Evolutionary conservation across 2,888 invertebrate genomes (phyloP), one percentile per base, ranked within the genome.

Genomic region (Eristalis pertinax): DNA sequence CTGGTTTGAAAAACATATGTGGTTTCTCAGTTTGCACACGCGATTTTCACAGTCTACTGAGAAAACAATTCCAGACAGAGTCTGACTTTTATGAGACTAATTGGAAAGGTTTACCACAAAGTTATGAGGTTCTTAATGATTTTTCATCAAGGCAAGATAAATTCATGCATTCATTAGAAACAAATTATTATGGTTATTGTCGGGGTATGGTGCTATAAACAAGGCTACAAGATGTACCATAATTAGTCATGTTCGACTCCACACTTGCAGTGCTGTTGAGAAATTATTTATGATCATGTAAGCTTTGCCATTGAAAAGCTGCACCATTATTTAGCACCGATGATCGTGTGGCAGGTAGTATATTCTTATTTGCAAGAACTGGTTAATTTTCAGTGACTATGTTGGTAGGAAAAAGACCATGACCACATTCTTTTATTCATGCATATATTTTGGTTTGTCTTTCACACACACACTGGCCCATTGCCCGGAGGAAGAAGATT

Each of bases 41-140:
- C 88, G 81, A 88, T 84, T 84, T 80, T 88, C 84, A 88, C 88
- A 88, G 88, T 88, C 88, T 88, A 74, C 41, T 88, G 84, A 77
- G 65, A 70, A 88, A 73, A 58, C 58, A 81, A 13, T 80, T 68
- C 77, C 73, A 82, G 77, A 77, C 81, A 76, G 38, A 77, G 41
- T 63, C 77, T 81, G 60, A 32, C 32, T 70, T 62, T 69, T 73
- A 58, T 58, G n/a, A 35, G 76, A 68, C 74, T 85, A 81, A 85
- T 85, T 85, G 76, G 68, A 74, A 82, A 82, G 64, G 60, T 73
- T 81, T 69, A 43, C 65, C 83, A 79, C 86, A 65, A 72, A 86
- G 68, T 64, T 77, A 63, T 69, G 29, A 58, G 64, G 67, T 81
- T 82, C 77, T 78, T 77, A 79, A 60, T 19, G 50, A 50, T 50